Evolutionary conservation across 2,888 invertebrate genomes (phyloP).

Genomic region (Drosophila siamana): DNA sequence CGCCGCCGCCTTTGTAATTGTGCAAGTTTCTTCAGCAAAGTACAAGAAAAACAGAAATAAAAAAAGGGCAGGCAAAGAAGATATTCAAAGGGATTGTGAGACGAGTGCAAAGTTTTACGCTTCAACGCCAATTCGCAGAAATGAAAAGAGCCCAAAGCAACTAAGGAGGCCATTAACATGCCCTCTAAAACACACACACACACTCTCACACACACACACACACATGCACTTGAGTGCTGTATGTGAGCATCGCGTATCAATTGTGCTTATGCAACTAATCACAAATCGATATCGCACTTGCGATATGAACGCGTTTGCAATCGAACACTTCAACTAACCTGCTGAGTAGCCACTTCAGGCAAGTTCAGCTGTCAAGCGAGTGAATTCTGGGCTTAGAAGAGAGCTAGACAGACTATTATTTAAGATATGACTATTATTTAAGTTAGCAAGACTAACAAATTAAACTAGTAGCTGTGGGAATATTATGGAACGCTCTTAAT

Average conservation of each 20-base stretch:
- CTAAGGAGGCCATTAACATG: slow-evolving; percentile 26
- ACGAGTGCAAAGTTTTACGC: slow-evolving; percentile 55
- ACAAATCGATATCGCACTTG: not conserved
- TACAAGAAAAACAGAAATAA: slow-evolving; percentile 29
- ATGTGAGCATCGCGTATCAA: not conserved
- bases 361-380: not conserved
- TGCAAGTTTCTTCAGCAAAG: slow-evolving; percentile 68
- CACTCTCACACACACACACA: not conserved
- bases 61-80: slow-evolving; percentile 26
- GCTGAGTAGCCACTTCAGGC: not conserved
- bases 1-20: slow-evolving; percentile 68
- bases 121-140: slow-evolving; percentile 38
- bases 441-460: too few species aligned
- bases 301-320: not conserved
- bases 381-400: too few species aligned
- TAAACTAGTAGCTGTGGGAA: too few species aligned
- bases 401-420: too few species aligned
- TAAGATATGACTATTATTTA: too few species aligned
- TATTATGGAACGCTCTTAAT: too few species aligned
- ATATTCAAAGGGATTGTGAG: slow-evolving; percentile 32
- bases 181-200: not conserved
- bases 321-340: not conserved
- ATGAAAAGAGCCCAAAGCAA: slow-evolving; percentile 20
- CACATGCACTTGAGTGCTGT: too few species aligned
- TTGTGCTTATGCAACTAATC: slow-evolving; percentile 3